Evolutionary conservation across 37 sponge, comb jelly and placozoan genomes (phyloP).

Genomic region (Crambe crambe): DNA sequence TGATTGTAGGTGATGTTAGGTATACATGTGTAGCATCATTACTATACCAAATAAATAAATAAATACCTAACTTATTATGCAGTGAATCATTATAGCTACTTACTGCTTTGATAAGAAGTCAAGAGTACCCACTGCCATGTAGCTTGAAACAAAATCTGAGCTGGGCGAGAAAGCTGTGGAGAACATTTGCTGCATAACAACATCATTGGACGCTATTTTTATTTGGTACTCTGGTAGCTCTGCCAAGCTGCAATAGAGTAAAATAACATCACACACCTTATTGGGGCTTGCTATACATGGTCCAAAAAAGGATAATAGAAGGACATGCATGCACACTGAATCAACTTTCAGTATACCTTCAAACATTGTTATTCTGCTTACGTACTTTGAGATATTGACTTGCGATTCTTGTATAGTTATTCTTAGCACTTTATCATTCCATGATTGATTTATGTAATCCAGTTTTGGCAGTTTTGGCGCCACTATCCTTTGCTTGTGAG

Average conservation of each 20-base stretch:
- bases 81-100: too few relatives aligned
- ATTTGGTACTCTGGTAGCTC: background rate
- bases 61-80: too few relatives aligned
- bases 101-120: background rate
- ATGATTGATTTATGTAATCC: too few relatives aligned
- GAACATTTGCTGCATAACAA: background rate
- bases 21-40: background rate
- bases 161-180: background rate
- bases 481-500: too few relatives aligned
- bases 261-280: too few relatives aligned
- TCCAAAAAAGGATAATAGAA: too few relatives aligned
- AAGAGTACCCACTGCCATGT: background rate
- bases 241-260: background rate
- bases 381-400: background rate
- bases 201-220: background rate
- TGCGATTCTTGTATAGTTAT: background rate
- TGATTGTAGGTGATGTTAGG: background rate
- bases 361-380: too few relatives aligned
- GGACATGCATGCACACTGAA: too few relatives aligned
- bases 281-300: too few relatives aligned
- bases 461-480: too few relatives aligned
- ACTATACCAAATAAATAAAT: too few relatives aligned
- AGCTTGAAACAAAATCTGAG: background rate
- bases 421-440: background rate
- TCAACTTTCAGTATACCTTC: too few relatives aligned